A percentile compares a stretch with the other conserved stretches of the same genome.
These are phyloP conservation scores for Metalampra italica DNA, from an alignment of 2,888 invertebrate genomes.

Conservation along the genomic window DNA sequence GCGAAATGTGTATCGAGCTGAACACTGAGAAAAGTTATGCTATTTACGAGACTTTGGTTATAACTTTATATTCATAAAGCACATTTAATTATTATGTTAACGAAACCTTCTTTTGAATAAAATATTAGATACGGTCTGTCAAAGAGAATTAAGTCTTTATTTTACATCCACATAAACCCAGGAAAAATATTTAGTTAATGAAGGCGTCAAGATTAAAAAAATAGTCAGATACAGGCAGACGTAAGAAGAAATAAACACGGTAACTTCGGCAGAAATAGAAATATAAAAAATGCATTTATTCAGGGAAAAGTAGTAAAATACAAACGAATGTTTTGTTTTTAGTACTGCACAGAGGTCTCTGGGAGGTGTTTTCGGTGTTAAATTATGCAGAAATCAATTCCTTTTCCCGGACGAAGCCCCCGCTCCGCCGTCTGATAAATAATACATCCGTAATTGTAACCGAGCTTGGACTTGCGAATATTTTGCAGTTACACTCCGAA, in stretches of 20 bases:
- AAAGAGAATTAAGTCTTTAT: conserved; percentile 65
- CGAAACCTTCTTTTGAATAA: conserved; percentile 75
- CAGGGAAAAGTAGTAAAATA: conserved; percentile 65
- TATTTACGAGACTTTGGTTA: conserved; percentile 68
- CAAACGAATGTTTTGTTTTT: conserved; percentile 74
- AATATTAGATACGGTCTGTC: conserved; percentile 67
- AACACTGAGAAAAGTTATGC: conserved; percentile 66
- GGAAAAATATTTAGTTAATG: conserved; percentile 38
- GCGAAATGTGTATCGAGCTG: conserved; percentile 66
- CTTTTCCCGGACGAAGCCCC: conserved; percentile 58
- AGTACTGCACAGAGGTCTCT: conserved; percentile 59
- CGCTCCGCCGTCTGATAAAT: conserved; percentile 62
- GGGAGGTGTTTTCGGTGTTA: conserved; percentile 69
- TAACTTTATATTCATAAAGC: conserved; percentile 74
- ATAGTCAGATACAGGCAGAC: conserved; percentile 11
- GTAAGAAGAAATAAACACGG: conserved; percentile 21
- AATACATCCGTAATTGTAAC: conserved; percentile 73
- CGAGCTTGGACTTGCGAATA: conserved; percentile 34
- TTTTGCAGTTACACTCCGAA: conserved; percentile 22
- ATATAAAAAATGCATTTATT: conserved; percentile 63
- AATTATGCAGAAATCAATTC: conserved; percentile 78
- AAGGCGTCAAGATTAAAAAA: conserved; percentile 19
- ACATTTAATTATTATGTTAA: conserved; percentile 77
- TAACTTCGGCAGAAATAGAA: conserved; percentile 32
- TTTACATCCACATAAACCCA: conserved; percentile 32